phyloP scores from a whole-genome alignment of 2,113 vertebrate genomes.

The Sylvicapra grimmia region DNA sequence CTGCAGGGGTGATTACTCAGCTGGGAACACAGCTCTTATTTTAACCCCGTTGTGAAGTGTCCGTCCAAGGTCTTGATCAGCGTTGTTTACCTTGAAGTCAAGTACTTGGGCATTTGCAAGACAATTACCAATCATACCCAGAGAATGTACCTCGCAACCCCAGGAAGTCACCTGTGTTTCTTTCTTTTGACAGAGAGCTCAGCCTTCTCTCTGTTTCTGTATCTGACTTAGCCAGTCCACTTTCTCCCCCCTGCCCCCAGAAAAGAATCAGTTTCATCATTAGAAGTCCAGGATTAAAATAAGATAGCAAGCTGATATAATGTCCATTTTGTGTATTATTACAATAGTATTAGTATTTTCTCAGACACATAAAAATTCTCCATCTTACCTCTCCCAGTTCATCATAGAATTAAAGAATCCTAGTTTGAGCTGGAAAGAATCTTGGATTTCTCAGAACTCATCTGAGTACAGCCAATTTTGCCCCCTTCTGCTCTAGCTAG shows the following conservation, averaged over 20 bases:
- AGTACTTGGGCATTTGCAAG: not conserved
- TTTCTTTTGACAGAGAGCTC: not conserved
- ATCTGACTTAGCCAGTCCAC: not conserved
- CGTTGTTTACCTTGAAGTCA: not conserved
- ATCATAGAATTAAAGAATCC: not conserved
- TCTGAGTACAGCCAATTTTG: not conserved
- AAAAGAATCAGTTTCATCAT: not conserved
- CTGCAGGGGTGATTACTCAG: not conserved
- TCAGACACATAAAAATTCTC: not conserved
- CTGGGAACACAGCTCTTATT: not conserved
- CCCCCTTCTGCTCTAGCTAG: not conserved
- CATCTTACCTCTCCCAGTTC: not conserved
- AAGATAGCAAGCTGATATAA: not conserved
- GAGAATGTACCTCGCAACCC: not conserved
- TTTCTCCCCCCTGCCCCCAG: not conserved
- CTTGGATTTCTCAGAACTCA: not conserved
- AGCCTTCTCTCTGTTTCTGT: not conserved
- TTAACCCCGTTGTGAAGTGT: not conserved
- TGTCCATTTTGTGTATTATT: not conserved
- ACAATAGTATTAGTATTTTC: not conserved
- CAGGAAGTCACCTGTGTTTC: not conserved
- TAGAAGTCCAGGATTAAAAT: not conserved
- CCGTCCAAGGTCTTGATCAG: not conserved
- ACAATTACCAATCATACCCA: not conserved
- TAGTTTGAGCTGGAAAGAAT: not conserved